phyloP scores from a whole-genome alignment of 2,113 vertebrate genomes.

The Cygnus buccinator region DNA sequence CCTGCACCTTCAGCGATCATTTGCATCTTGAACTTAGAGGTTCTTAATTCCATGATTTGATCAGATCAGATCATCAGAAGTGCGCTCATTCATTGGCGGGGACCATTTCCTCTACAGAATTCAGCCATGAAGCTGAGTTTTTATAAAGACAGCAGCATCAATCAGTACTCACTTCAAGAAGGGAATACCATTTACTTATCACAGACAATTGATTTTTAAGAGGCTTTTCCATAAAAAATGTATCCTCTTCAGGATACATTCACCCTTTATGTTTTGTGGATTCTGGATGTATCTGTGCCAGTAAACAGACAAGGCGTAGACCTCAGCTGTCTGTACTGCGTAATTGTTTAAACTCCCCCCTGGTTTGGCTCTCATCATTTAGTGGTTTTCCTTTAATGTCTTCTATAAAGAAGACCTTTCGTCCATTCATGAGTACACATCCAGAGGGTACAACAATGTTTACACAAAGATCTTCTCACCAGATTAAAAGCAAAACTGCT shows the following conservation, averaged over 20 bases:
- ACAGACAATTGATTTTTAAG: background rate
- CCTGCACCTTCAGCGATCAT: background rate
- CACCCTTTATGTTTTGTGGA: too few relatives aligned
- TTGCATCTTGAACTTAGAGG: background rate
- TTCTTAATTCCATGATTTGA: background rate
- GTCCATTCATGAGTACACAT: background rate
- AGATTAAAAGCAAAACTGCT: background rate
- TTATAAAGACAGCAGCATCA: accelerated
- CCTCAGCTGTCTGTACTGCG: background rate
- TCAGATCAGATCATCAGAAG: background rate
- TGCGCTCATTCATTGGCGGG: accelerated
- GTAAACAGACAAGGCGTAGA: background rate
- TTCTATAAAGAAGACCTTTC: background rate
- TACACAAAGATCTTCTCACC: background rate
- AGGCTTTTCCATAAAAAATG: background rate
- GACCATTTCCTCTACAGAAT: background rate
- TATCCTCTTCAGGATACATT: background rate
- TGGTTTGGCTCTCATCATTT: background rate
- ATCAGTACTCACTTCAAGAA: accelerated
- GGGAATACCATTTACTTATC: background rate
- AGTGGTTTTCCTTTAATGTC: background rate
- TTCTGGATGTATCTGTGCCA: background rate
- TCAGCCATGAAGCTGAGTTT: background rate
- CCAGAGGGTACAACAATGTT: background rate
- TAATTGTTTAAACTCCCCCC: background rate